Percentiles rank a stretch among this genome's conserved stretches.
Conservation (phyloP, 2,888 invertebrate species). For the Neoaliturus tenellus region DNA sequence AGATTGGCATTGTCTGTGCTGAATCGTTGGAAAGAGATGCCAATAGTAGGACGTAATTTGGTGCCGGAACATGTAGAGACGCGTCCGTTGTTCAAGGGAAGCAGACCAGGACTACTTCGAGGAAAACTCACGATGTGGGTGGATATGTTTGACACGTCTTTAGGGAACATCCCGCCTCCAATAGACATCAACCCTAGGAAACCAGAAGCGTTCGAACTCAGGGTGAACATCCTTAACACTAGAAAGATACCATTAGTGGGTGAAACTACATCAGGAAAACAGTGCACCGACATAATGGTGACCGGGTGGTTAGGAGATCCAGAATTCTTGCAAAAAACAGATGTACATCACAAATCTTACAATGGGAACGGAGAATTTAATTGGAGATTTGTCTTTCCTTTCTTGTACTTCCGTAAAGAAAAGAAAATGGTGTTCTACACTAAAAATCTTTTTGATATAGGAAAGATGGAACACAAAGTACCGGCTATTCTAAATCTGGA, state of each 20-base stretch:
- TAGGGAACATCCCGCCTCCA: conserved; percentile 80
- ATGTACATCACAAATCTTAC: conserved; percentile 87
- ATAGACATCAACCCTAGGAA: conserved; percentile 86
- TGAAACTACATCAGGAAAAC: conserved; percentile 79
- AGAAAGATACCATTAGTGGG: conserved; percentile 80
- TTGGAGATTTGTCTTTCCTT: conserved; percentile 91
- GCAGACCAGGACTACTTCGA: conserved; percentile 86
- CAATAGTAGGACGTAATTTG: conserved; percentile 84
- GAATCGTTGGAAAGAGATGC: conserved; percentile 85
- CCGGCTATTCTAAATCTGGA: conserved; percentile 86
- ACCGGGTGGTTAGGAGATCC: conserved; percentile 74
- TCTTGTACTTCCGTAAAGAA: conserved; percentile 85
- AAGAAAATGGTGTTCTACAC: conserved; percentile 83
- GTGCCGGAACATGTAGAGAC: conserved; percentile 97
- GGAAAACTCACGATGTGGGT: conserved; percentile 95
- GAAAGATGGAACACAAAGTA: conserved; percentile 80
- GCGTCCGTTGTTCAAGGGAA: conserved; percentile 83
- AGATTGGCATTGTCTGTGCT: conserved; percentile 85
- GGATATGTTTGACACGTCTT: conserved; percentile 83
- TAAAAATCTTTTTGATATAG: conserved; percentile 76
- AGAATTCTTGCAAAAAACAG: conserved; percentile 83
- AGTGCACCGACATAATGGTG: conserved; percentile 86
- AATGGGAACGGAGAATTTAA: conserved; percentile 91
- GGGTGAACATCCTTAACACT: conserved; percentile 81
- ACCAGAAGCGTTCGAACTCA: conserved; percentile 81